Evolutionary conservation across 2,888 invertebrate genomes (phyloP), one percentile per base, ranked within the genome.

Genomic region (Cryptocephalus moraei): DNA sequence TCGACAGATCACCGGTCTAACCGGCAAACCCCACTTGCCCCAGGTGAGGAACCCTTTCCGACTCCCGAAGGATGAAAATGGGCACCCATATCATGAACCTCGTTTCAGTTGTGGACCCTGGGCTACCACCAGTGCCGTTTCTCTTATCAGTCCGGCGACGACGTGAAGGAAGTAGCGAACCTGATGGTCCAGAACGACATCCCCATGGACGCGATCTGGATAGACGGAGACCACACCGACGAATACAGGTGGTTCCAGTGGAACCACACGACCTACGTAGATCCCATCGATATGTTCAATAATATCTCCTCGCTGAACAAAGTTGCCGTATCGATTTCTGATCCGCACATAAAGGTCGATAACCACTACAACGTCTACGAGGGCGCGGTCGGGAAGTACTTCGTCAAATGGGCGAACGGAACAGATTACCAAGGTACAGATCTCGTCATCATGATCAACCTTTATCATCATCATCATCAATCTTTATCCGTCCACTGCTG

Each of bases 191-290:
- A 78, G 9, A 78, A 88, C 66, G 91, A 96, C 68, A 83, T 97
- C 33, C 96, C 97, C 1, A 77, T 88, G 69, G 97, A 97, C 69
- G 89, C 87, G 1, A 81, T 97, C 68, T 97, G 97, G 97, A 76
- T 97, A 32, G 97, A 99, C 70, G 95, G 99, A 66, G 97, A 99
- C 67, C 92, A 99, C 67, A 96, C 97, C 0, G 91, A 96, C 67
- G 79, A 81, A 45, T 95, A 95, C 71, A 90, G 87, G 81, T 89
- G 97, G 69, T 97, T 66, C 45, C 96, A 95, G 0, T 97, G 96
- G 97, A 94, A 96, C 67, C 68, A 75, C 0, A 77, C 81, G 48
- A 91, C 90, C 67, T 97, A 96, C 71, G 87, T 32, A 8, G 51
- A 52, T 61, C 57, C 59, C 1, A 55, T 80, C 1, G 85, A 84